Percentiles rank a stretch among this genome's conserved stretches.
These are phyloP conservation scores for Melolontha melolontha DNA, from an alignment of 2,888 invertebrate genomes.

Conservation along the genomic window DNA sequence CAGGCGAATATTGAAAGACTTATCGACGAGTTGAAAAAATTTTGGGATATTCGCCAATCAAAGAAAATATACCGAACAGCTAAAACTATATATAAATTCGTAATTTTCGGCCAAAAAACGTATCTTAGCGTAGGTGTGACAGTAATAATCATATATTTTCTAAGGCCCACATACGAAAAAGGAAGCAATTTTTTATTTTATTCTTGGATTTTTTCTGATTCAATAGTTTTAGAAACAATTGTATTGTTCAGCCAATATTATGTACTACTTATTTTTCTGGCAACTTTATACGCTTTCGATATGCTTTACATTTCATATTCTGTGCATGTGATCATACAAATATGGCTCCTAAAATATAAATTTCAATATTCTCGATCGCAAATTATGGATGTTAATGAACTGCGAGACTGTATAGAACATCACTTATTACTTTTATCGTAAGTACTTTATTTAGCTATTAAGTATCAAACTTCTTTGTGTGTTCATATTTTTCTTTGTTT, in stretches of 20 bases:
- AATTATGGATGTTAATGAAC: background rate
- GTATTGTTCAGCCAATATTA: constrained; percentile 11
- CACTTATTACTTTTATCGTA: constrained; percentile 12
- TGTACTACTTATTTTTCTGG: background rate
- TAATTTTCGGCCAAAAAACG: background rate
- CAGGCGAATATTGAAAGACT: constrained; percentile 8
- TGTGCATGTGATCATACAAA: constrained; percentile 7
- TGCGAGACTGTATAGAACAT: background rate
- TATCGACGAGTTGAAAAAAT: constrained; percentile 1
- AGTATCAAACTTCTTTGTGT: no score
- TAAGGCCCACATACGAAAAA: background rate
- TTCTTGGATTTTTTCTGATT: constrained; percentile 4
- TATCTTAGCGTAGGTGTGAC: background rate
- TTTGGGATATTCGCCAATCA: background rate
- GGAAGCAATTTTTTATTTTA: background rate
- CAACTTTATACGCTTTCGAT: background rate
- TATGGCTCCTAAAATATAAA: background rate
- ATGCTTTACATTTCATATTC: background rate
- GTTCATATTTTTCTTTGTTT: no score
- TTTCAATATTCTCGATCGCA: background rate
- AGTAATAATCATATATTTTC: background rate
- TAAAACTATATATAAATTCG: background rate
- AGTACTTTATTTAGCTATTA: no score
- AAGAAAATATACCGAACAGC: background rate
- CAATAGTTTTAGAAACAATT: background rate